Evolutionary conservation across 2,113 vertebrate genomes (phyloP), one percentile per base, ranked within the genome.

Genomic region (Morphnarchus princeps): DNA sequence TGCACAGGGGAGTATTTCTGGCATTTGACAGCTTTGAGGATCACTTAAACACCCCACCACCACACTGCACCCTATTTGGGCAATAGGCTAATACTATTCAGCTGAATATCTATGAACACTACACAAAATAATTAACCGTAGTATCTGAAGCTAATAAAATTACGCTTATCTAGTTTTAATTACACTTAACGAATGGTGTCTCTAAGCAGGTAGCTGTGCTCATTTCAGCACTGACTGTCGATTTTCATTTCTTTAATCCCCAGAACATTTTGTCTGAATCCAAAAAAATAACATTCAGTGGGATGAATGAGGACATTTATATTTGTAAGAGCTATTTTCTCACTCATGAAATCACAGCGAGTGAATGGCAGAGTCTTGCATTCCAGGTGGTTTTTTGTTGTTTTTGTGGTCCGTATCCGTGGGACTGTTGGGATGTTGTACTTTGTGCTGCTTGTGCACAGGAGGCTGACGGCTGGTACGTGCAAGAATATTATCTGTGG

Each of bases 321-420:
- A 50, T 84, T 78, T 82, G 81, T 62, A 31, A 82, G 61, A 87
- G 72, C 77, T 92, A 2, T 89, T 89, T 89, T 89, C 61, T 89
- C 52, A 58, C 49, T 89, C 36, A 6, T 25, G 73, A n/a, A 83
- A 36, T 81, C 42, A 67, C 3, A 21, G n/a, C 28, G 10, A 57
- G 82, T 26, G 72, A 72, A 42, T 47, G 90, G 16, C 80, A 50
- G 81, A 66, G 34, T 25, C 70, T 65, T 47, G 11, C 19, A 47
- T 67, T 74, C 70, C 58, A 34, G 62, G 62, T n/a, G 54, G 34
- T 52, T 63, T 66, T 73, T 32, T 40, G 36, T 28, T 19, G 11
- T 3, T 58, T 82, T 36, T 79, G 69, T 42, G 43, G 32, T 38
- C 5, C 0, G 1, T 57, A 2, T 74, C 67, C 0, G 1, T 52